Percentiles rank a stretch among this genome's conserved stretches.
phyloP scores from a whole-genome alignment of 2,888 invertebrate genomes.

The Trisateles emortualis region DNA sequence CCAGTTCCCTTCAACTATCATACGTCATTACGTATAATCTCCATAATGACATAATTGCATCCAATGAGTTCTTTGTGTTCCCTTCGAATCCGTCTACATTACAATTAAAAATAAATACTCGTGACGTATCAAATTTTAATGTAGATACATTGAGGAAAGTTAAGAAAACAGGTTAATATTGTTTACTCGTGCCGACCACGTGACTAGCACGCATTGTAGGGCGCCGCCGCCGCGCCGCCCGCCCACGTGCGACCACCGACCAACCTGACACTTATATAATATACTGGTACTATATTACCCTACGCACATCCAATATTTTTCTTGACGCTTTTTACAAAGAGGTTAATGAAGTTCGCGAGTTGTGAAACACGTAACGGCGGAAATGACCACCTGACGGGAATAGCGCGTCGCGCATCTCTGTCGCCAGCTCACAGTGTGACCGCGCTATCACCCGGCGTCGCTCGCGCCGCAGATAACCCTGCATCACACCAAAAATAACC shows the following conservation, averaged over 20 bases:
- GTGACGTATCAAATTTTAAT: conserved; percentile 17
- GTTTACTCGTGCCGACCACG: conserved; percentile 53
- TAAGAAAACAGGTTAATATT: conserved; percentile 40
- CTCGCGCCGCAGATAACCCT: conserved; percentile 80
- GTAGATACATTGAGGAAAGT: conserved; percentile 23
- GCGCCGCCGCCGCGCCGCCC: conserved; percentile 69
- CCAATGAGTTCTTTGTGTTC: conserved; percentile 25
- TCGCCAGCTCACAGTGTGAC: conserved; percentile 79
- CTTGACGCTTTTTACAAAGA: conserved; percentile 65
- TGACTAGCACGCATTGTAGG: conserved; percentile 56
- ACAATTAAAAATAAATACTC: conserved; percentile 22
- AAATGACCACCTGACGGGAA: conserved; percentile 86
- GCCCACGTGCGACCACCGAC: conserved; percentile 60
- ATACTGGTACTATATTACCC: conserved; percentile 42
- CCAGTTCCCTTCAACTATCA: conserved; percentile 42
- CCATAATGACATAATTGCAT: conserved; percentile 40
- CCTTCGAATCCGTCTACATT: conserved; percentile 15
- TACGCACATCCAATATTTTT: conserved; percentile 55
- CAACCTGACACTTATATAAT: conserved; percentile 63
- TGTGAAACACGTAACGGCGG: conserved; percentile 79
- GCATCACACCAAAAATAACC: conserved; percentile 79
- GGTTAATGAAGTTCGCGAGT: conserved; percentile 79
- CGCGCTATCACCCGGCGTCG: conserved; percentile 81
- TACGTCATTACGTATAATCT: conserved; percentile 53
- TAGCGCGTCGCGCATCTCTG: conserved; percentile 80